Conservation (phyloP, 2,113 vertebrate species). For the Tricholaema leucomelas region DNA sequence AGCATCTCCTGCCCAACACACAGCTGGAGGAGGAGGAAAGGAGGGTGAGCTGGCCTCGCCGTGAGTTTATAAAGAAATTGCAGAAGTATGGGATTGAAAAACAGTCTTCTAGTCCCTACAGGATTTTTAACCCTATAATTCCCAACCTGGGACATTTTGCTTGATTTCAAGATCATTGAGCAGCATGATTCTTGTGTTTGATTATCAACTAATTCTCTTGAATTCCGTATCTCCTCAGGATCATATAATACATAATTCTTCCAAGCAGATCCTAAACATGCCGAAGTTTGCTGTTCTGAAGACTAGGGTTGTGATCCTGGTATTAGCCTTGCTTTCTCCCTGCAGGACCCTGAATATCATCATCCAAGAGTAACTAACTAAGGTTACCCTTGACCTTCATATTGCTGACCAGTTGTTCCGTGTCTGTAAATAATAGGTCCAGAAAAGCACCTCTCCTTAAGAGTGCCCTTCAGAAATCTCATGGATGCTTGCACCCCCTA, state of each 20-base stretch:
- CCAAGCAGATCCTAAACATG: neutral
- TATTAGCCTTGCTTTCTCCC: neutral
- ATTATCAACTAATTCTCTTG: neutral
- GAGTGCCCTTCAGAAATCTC: neutral
- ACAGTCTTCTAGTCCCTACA: too few relatives aligned
- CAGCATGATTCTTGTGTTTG: neutral
- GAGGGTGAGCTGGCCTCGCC: too few relatives aligned
- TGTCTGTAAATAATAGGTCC: neutral
- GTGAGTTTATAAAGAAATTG: too few relatives aligned
- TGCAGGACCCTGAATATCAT: neutral
- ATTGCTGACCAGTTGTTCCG: neutral
- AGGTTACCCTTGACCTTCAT: neutral
- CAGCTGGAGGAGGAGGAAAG: too few relatives aligned
- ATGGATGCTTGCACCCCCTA: neutral
- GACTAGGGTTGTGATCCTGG: neutral
- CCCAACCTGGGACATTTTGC: too few relatives aligned
- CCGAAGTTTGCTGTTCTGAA: neutral
- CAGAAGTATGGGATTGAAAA: too few relatives aligned
- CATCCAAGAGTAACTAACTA: neutral
- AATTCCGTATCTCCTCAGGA: neutral
- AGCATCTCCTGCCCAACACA: too few relatives aligned
- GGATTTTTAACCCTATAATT: too few relatives aligned
- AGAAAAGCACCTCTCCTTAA: neutral
- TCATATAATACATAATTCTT: neutral
- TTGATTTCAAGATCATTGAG: neutral